Percentiles rank a stretch among this genome's conserved stretches.
These are phyloP conservation scores for Altica lythri DNA, from an alignment of 2,888 invertebrate species.

Conservation along the genomic window DNA sequence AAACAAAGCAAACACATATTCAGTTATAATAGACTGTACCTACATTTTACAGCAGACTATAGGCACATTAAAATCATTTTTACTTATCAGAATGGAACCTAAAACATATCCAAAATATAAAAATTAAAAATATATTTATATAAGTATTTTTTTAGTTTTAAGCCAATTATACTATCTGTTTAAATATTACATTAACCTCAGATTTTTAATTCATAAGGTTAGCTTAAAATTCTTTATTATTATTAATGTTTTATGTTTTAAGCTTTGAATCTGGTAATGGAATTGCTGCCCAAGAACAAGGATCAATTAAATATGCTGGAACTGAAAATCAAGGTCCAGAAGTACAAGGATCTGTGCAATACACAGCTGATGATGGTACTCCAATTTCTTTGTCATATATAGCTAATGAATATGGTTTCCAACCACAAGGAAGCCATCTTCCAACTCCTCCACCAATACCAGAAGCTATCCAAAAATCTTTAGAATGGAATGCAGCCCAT, in stretches of 20 bases:
- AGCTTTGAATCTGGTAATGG: slow-evolving; percentile 76
- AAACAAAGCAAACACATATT: no score
- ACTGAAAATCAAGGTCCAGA: slow-evolving; percentile 56
- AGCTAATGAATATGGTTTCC: slow-evolving; percentile 74
- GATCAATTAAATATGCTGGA: slow-evolving; percentile 54
- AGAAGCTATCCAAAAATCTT: slow-evolving; percentile 70
- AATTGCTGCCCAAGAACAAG: slow-evolving; percentile 69
- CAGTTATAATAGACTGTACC: no score
- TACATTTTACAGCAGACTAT: no score
- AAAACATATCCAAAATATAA: no score
- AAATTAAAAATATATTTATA: no score
- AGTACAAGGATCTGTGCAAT: slow-evolving; percentile 69
- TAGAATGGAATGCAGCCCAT: slow-evolving; percentile 66
- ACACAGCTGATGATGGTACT: slow-evolving; percentile 70
- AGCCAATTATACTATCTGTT: background rate
- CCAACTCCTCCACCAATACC: slow-evolving; percentile 82
- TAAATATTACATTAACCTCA: background rate
- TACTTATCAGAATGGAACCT: no score
- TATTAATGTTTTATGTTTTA: slow-evolving; percentile 56
- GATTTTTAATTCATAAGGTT: background rate
- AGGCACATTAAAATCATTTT: no score
- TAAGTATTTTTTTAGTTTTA: background rate
- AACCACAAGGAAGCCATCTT: slow-evolving; percentile 73
- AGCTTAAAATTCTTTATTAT: background rate
- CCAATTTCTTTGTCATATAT: slow-evolving; percentile 67